Evolutionary conservation across 2,888 invertebrate genomes (phyloP).

Genomic region (Eurois occulta): DNA sequence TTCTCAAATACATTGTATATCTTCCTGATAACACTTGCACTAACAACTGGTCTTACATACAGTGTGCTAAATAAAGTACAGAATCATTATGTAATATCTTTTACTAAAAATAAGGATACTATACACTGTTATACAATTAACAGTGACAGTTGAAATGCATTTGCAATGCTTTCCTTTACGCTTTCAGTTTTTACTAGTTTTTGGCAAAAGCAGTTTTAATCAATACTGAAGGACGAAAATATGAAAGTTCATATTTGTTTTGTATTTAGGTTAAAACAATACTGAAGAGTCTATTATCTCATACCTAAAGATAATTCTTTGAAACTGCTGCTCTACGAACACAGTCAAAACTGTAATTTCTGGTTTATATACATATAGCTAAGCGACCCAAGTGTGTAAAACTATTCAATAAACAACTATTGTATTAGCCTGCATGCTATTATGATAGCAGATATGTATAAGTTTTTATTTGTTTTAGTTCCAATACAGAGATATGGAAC

Average conservation of each 20-base stretch:
- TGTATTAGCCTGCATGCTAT: constrained; percentile 43
- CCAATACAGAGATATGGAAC: constrained; percentile 54
- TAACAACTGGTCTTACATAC: constrained; percentile 2
- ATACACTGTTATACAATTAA: not conserved
- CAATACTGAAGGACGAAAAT: not conserved
- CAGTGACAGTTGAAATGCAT: constrained; percentile 10
- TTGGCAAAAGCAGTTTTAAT: not conserved
- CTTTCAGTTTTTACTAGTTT: not conserved
- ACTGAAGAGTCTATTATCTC: not conserved
- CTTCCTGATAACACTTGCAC: constrained; percentile 15
- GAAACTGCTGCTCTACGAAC: constrained; percentile 12
- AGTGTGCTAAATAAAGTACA: constrained; percentile 3
- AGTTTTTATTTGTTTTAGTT: constrained; percentile 61
- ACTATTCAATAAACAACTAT: constrained; percentile 56
- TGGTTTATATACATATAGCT: constrained; percentile 21
- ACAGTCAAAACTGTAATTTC: constrained; percentile 4
- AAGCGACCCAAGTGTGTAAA: not conserved
- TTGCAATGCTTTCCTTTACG: not conserved
- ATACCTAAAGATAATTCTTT: not conserved
- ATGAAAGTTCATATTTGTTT: not conserved
- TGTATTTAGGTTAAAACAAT: not conserved
- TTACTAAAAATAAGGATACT: not conserved
- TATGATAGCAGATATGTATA: constrained; percentile 39
- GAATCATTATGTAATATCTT: constrained; percentile 7
- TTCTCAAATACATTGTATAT: constrained; percentile 9